Evolutionary conservation across 2,797 vertebrate species (phyloP).

Genomic region (Champsocephalus gunnari): DNA sequence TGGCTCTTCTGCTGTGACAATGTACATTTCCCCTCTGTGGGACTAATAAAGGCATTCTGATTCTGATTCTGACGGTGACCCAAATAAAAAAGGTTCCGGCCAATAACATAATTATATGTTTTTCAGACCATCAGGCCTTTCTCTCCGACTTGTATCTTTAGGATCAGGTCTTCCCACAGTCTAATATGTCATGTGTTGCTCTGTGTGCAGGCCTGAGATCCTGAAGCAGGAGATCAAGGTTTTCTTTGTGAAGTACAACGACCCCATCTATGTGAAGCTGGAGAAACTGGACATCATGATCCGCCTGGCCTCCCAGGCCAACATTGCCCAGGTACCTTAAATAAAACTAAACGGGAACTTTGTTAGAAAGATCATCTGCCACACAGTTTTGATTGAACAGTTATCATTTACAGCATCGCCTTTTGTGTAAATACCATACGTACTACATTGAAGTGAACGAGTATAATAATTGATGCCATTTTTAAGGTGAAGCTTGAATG

Average conservation of each 20-base stretch:
- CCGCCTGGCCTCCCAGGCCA: slow-evolving; percentile 96
- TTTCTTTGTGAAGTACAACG: slow-evolving; percentile 99
- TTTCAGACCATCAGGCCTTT: too few species aligned
- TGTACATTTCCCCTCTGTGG: too few species aligned
- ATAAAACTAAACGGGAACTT: background rate
- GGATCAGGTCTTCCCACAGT: background rate
- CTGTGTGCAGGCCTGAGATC: slow-evolving; percentile 91
- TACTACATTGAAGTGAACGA: background rate
- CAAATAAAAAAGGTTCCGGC: too few species aligned
- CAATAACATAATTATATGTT: background rate
- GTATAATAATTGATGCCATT: background rate
- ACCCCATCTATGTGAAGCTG: slow-evolving; percentile 98
- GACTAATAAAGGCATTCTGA: too few species aligned
- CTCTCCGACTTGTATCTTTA: background rate
- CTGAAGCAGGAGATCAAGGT: slow-evolving; percentile 99
- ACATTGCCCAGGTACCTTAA: slow-evolving; percentile 93
- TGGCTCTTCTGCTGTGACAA: too few species aligned
- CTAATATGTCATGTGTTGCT: slow-evolving; percentile 1
- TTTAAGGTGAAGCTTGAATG: background rate
- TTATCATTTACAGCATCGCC: background rate
- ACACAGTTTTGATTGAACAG: background rate
- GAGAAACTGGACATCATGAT: slow-evolving; percentile 99
- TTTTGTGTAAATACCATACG: background rate
- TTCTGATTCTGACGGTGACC: too few species aligned
- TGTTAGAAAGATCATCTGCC: background rate